These are phyloP conservation scores for Phalanger gymnotis DNA, from an alignment of 2,797 vertebrate genomes.

Conservation along the genomic window DNA sequence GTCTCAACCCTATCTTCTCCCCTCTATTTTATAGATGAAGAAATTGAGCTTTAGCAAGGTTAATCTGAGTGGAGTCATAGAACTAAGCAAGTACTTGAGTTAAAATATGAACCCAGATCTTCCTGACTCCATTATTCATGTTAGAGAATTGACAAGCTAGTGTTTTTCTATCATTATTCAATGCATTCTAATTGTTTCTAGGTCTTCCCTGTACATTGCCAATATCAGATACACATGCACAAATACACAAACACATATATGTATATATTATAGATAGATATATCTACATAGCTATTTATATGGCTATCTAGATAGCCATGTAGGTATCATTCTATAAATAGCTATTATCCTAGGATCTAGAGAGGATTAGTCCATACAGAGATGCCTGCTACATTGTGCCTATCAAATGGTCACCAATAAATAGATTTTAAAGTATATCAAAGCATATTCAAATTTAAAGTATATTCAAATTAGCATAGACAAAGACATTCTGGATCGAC, in stretches of 20 bases:
- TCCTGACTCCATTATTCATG: background rate
- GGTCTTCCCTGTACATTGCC: background rate
- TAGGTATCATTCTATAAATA: conserved; percentile 5
- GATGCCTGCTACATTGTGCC: background rate
- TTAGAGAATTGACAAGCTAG: background rate
- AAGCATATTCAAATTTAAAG: conserved; percentile 11
- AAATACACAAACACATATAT: background rate
- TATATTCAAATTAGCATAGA: background rate
- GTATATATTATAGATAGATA: background rate
- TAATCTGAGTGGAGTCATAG: background rate
- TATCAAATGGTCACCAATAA: background rate
- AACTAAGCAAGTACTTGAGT: background rate
- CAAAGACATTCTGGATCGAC: background rate
- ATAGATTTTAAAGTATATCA: conserved; percentile 2
- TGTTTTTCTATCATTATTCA: background rate
- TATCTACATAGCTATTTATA: background rate
- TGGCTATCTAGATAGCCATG: background rate
- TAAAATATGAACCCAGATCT: background rate
- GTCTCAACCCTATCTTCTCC: background rate
- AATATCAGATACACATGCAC: background rate
- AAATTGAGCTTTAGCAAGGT: background rate
- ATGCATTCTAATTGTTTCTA: background rate
- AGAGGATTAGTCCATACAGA: background rate
- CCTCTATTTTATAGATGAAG: background rate
- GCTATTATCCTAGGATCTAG: conserved; percentile 25